These are phyloP conservation scores for Plagodis dolabraria DNA, from an alignment of 2,888 invertebrate species.

Conservation along the genomic window DNA sequence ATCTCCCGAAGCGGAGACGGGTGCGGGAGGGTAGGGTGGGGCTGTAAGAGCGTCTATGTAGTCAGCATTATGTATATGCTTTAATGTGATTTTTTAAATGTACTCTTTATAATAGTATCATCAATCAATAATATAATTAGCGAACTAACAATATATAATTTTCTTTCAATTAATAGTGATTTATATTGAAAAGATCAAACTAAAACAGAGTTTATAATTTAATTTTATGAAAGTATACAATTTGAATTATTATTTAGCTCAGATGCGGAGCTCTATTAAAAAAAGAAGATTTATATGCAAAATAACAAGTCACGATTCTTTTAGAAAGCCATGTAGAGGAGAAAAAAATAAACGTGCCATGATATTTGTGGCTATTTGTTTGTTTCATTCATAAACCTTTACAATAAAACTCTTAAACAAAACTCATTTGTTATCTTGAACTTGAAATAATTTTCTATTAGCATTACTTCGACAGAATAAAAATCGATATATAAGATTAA, in stretches of 20 bases:
- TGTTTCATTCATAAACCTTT: conserved; percentile 58
- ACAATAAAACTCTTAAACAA: too few species aligned
- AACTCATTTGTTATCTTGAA: too few species aligned
- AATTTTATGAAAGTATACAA: conserved; percentile 83
- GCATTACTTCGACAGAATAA: neutral
- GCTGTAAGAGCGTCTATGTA: conserved; percentile 82
- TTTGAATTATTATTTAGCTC: conserved; percentile 81
- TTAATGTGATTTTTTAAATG: conserved; percentile 86
- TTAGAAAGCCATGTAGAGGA: conserved; percentile 86
- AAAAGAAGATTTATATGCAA: conserved; percentile 81
- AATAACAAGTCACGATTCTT: conserved; percentile 85
- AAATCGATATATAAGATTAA: neutral
- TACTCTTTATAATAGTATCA: conserved; percentile 84
- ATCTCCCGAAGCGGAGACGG: conserved; percentile 44
- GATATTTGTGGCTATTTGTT: conserved; percentile 81
- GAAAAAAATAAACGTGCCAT: conserved; percentile 85
- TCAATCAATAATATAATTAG: conserved; percentile 82
- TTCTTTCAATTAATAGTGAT: conserved; percentile 79
- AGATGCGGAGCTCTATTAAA: conserved; percentile 76
- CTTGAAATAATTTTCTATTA: neutral
- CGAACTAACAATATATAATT: conserved; percentile 81
- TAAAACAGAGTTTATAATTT: conserved; percentile 83
- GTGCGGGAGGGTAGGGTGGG: conserved; percentile 53
- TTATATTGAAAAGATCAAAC: conserved; percentile 66
- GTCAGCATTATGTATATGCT: conserved; percentile 86